Base-by-base conservation (phyloP, 1,140 invertebrate genomes). In the Drosophila kohkoa region DNA sequence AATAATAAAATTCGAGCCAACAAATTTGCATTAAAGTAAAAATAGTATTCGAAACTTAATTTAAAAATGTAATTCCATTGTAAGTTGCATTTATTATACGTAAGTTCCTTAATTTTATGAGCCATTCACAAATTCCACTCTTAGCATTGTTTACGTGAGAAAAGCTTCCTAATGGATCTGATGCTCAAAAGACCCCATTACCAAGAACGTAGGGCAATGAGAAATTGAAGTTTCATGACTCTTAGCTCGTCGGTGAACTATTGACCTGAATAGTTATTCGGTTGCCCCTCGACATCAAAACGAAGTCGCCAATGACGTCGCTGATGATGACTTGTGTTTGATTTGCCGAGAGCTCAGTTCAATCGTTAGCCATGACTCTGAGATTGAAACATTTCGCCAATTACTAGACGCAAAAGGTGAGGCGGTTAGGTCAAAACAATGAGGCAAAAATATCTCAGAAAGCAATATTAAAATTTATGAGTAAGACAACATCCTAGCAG, bases 361-460 rank as follows among this genome's bases (percentile, higher is more conserved):
- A 41, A 43, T 35, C 2, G 13, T 35, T 54, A 10, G 51, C 51
- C 51, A 54, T 54, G 30, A 54, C 51, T 66, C 57, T 62, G 65
- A 49, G 81, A 88, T 88, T 87, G 80, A 86, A 86, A 82, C 83
- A 87, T 88, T 87, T 87, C 49, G 80, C 68, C 82, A 79, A 86
- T 82, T 85, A 74, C 38, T 35, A 63, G 73, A 79, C 48, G 65
- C 58, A 82, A 59, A 72, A 80, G 80, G 77, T 83, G 62, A 68
- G 43, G 38, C 57, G 15, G 15, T 49, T 25, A 67, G 70, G 71
- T 79, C 72, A 86, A 32, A 73, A 66, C 64, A 75, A 72, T 69
- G 70, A 57, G 70, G 62, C 30, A 48, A 85, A 20, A 65, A 6
- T 30, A 10, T 11, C 3, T 8, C 8, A n/a, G n/a, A 54, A 32